Conservation (phyloP, 2,797 vertebrate genomes). For the Rhabdophis nuchalis region DNA sequence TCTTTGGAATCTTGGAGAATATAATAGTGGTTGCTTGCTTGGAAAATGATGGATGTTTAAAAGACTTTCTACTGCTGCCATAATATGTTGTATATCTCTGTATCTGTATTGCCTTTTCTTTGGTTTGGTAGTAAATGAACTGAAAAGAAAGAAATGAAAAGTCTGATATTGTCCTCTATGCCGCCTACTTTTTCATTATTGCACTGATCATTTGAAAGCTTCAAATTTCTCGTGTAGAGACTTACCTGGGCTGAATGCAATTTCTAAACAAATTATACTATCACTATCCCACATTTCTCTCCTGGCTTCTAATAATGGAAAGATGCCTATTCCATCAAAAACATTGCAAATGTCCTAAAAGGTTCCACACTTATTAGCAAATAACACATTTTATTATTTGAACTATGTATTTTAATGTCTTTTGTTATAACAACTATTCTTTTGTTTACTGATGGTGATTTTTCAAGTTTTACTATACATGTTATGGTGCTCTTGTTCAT, state of each 20-base stretch:
- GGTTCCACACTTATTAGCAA: neutral
- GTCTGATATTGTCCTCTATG: neutral
- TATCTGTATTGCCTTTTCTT: neutral
- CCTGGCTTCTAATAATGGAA: neutral
- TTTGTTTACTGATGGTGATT: neutral
- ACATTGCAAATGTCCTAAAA: neutral
- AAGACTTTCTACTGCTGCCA: neutral
- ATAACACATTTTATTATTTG: neutral
- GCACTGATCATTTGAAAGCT: neutral
- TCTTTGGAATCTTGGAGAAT: neutral
- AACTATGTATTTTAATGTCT: neutral
- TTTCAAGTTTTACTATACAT: neutral
- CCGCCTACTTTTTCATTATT: neutral
- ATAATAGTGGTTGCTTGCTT: neutral
- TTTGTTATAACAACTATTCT: neutral
- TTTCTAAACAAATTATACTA: neutral
- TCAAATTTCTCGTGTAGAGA: neutral
- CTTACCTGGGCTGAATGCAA: neutral
- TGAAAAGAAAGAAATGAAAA: neutral
- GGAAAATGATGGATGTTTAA: neutral
- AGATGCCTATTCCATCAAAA: neutral
- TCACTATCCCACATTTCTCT: neutral
- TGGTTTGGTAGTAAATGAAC: neutral
- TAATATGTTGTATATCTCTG: neutral
- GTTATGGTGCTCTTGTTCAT: neutral